phyloP scores from a whole-genome alignment of 2,888 invertebrate genomes.

The Unio delphinus region DNA sequence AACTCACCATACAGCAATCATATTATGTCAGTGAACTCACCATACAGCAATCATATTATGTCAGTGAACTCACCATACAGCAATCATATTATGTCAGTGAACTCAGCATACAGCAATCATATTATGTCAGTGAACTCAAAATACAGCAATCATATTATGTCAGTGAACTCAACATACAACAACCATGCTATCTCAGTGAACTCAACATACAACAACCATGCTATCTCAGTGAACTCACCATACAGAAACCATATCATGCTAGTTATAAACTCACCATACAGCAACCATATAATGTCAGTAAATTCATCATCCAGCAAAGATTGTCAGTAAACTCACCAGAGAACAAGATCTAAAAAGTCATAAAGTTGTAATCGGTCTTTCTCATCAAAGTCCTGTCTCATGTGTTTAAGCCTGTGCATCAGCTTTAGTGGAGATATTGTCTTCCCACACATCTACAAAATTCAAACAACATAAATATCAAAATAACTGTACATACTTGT shows the following conservation, averaged over 20 bases:
- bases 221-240: neutral
- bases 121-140: no score
- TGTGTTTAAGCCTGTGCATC: conserved; percentile 67
- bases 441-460: conserved; percentile 62
- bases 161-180: neutral
- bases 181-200: neutral
- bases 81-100: no score
- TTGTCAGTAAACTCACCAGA: conserved; percentile 54
- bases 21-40: neutral
- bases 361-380: conserved; percentile 62
- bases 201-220: neutral
- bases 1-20: neutral
- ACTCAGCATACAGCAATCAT: no score
- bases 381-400: conserved; percentile 57
- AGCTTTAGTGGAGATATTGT: conserved; percentile 67
- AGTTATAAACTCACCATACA: neutral
- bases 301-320: neutral
- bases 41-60: no score
- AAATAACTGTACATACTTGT: neutral
- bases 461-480: conserved; percentile 3
- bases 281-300: neutral
- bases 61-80: no score
- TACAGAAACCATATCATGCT: neutral
- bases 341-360: conserved; percentile 65
- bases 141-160: no score